Percentiles rank a stretch among this genome's conserved stretches.
phyloP scores from a whole-genome alignment of 2,113 vertebrate genomes.

The Vimba vimba region DNA sequence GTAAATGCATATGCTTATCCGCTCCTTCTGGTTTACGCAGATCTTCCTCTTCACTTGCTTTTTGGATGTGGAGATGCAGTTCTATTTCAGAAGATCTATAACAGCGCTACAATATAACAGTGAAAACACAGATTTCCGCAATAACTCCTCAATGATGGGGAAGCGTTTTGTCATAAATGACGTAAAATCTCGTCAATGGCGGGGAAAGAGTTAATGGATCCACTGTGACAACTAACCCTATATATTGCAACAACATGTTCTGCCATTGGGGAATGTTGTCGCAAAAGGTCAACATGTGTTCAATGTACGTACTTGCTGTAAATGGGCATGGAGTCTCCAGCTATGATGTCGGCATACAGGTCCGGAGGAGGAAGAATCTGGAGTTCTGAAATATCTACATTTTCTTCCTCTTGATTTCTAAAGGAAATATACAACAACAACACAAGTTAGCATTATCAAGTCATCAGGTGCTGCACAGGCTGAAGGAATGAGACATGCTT shows the following conservation, averaged over 20 bases:
- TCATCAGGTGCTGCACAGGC: not conserved
- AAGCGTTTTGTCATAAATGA: too few relatives aligned
- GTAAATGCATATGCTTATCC: too few relatives aligned
- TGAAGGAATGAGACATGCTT: not conserved
- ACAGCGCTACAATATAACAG: too few relatives aligned
- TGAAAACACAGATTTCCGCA: too few relatives aligned
- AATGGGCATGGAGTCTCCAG: constrained; percentile 11
- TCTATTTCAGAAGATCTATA: too few relatives aligned
- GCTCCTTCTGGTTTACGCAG: too few relatives aligned
- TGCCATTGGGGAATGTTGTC: not conserved
- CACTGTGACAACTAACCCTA: not conserved
- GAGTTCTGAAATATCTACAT: constrained; percentile 34
- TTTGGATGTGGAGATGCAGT: too few relatives aligned
- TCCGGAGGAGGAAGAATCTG: constrained; percentile 76
- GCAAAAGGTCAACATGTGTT: not conserved
- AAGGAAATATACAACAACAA: constrained; percentile 1
- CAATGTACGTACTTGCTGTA: constrained; percentile 25
- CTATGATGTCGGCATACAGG: constrained; percentile 67
- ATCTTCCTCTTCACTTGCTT: too few relatives aligned
- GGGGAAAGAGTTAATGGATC: too few relatives aligned
- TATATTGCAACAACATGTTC: not conserved
- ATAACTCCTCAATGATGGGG: too few relatives aligned
- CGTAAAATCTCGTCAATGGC: too few relatives aligned
- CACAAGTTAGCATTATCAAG: not conserved
- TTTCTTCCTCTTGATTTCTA: constrained; percentile 58